Base-by-base conservation (phyloP, 2,888 invertebrate genomes). In the Apoda limacodes region DNA sequence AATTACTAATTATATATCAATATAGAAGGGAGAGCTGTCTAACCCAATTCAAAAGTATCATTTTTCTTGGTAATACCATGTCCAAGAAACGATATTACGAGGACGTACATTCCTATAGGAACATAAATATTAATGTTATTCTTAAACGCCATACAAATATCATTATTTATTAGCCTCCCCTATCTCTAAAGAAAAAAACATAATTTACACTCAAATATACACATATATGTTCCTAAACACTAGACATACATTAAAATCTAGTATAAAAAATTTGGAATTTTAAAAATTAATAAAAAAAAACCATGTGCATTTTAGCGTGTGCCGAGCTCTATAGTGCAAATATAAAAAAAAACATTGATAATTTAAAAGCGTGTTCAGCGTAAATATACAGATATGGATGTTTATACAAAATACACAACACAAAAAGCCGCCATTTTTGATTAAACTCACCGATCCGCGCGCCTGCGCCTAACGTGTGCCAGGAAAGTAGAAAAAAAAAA, bases 361-460 rank as follows among this genome's bases (percentile, higher is more conserved):
- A 55, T 46, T 47, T 51, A 52, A 52, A 65, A 71, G 71, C 71
- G 65, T 65, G 65, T 48, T 31, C 40, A 35, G 43, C 46, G n/a
- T n/a, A n/a, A n/a, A n/a, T n/a, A 36, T 36, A 44, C 45, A 40
- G 45, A 40, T 49, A 54, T 47, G 44, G 47, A 58, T 55, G 54
- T 48, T 60, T 55, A 48, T 41, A 50, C 52, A 58, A 35, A 35
- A 35, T 31, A 28, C 24, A 33, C 35, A 30, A 35, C 43, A 59
- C 49, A 53, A 43, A 55, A 57, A 63, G 55, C 58, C 49, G 59
- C 57, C 52, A 54, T 55, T 50, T 55, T 57, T 40, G 37, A 44
- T 42, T 48, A 40, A 54, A 85, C 85, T 85, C 81, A 85, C 87
- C 86, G 48, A 86, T 85, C 55, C 86, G 65, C 39, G 86, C 86